These are phyloP conservation scores for Centropristis striata DNA, from an alignment of 2,113 vertebrate species.

Conservation along the genomic window DNA sequence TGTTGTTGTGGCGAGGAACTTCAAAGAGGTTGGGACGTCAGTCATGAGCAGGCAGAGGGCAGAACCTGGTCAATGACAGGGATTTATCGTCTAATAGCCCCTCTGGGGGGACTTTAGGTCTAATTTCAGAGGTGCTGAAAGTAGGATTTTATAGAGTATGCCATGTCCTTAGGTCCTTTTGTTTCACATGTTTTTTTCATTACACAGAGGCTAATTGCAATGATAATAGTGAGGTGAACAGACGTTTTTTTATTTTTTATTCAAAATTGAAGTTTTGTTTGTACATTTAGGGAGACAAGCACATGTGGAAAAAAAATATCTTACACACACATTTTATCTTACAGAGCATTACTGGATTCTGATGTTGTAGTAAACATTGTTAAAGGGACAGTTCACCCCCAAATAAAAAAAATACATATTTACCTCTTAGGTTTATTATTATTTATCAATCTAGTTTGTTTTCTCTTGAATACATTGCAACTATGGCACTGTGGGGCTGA, in stretches of 20 bases:
- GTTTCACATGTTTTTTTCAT: slow-evolving; percentile 58
- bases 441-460: too few species aligned
- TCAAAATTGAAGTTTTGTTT: neutral
- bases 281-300: slow-evolving; percentile 7
- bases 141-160: slow-evolving; percentile 72
- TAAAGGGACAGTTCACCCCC: neutral
- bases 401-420: neutral
- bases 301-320: neutral
- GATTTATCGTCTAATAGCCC: slow-evolving; percentile 79
- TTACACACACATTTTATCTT: slow-evolving; percentile 4
- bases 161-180: slow-evolving; percentile 57
- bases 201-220: slow-evolving; percentile 43
- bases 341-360: slow-evolving; percentile 9
- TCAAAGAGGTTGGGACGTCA: slow-evolving; percentile 72
- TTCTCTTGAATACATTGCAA: too few species aligned
- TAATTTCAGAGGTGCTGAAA: slow-evolving; percentile 82
- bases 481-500: too few species aligned
- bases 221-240: slow-evolving; percentile 34
- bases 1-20: slow-evolving; percentile 68
- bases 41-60: slow-evolving; percentile 70
- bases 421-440: too few species aligned
- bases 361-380: neutral
- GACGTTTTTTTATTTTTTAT: neutral
- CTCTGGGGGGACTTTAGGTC: slow-evolving; percentile 73
- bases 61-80: slow-evolving; percentile 74